Percentiles rank a stretch among this genome's conserved stretches.
phyloP scores from a whole-genome alignment of 2,113 vertebrate species.

The Hiodon alosoides region DNA sequence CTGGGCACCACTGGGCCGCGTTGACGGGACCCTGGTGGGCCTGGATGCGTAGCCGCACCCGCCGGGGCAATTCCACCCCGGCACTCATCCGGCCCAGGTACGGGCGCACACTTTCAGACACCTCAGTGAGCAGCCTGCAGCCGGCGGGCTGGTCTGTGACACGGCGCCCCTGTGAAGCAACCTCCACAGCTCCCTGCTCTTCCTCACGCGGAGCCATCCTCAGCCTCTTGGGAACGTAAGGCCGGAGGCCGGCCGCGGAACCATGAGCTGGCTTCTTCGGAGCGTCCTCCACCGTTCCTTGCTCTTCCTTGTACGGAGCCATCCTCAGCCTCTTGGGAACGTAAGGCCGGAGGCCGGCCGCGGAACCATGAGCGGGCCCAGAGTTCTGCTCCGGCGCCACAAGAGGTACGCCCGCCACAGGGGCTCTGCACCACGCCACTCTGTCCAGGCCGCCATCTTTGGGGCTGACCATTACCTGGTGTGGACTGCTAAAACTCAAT shows the following conservation, averaged over 20 bases:
- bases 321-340: constrained; percentile 75
- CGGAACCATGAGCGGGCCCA: constrained; percentile 16
- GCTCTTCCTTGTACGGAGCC: constrained; percentile 26
- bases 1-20: constrained; percentile 82
- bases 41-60: constrained; percentile 60
- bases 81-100: constrained; percentile 62
- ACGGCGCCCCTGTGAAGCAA: constrained; percentile 12
- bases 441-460: neutral
- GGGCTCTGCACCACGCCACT: neutral
- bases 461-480: neutral
- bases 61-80: constrained; percentile 64
- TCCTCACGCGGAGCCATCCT: constrained; percentile 45
- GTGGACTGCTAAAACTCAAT: neutral
- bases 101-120: constrained; percentile 69
- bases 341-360: constrained; percentile 70
- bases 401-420: too few relatives aligned
- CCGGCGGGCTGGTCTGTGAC: constrained; percentile 27
- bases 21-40: constrained; percentile 80
- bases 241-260: constrained; percentile 56
- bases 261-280: constrained; percentile 44
- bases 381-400: neutral
- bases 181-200: neutral
- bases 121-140: constrained; percentile 47
- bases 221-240: constrained; percentile 81
- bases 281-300: neutral